Conservation (phyloP, 2,888 invertebrate genomes). For the Drosophila multiciliata region DNA sequence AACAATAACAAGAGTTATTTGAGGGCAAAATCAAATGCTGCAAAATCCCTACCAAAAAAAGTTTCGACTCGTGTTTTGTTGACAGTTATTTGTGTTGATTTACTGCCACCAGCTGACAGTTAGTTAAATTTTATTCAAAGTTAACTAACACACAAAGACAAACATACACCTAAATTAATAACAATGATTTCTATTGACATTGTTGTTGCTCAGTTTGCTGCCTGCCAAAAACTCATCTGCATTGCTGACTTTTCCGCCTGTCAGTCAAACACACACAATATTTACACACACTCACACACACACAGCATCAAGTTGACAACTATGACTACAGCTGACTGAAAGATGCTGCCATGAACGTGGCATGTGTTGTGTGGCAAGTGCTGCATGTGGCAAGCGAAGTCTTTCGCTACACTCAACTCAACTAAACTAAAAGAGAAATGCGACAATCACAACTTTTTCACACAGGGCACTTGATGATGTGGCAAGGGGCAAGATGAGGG, state of each 20-base stretch:
- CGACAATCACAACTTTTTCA: slow-evolving; percentile 56
- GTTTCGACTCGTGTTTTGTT: slow-evolving; percentile 17
- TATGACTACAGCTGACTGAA: slow-evolving; percentile 27
- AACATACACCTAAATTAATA: slow-evolving; percentile 64
- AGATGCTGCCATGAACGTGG: slow-evolving; percentile 42
- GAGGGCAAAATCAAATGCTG: background rate
- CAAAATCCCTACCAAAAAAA: background rate
- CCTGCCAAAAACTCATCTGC: slow-evolving; percentile 48
- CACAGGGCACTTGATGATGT: slow-evolving; percentile 11
- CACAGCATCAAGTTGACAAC: slow-evolving; percentile 60
- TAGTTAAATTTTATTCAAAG: slow-evolving; percentile 30
- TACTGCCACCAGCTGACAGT: slow-evolving; percentile 48
- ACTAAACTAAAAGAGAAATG: slow-evolving; percentile 16
- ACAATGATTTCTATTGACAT: slow-evolving; percentile 74
- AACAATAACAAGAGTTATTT: background rate
- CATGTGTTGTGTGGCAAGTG: slow-evolving; percentile 10
- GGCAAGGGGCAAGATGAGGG: too few species aligned
- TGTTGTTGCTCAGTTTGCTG: slow-evolving; percentile 41
- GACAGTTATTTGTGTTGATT: slow-evolving; percentile 37
- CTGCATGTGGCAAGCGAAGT: slow-evolving; percentile 10
- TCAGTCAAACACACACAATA: slow-evolving; percentile 1
- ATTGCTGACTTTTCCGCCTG: slow-evolving; percentile 53
- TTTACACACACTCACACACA: slow-evolving; percentile 19
- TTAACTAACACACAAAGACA: slow-evolving; percentile 11
- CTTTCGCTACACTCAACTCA: slow-evolving; percentile 8